Conservation (phyloP, 2,797 vertebrate genomes). For the Neopelma chrysocephalum region DNA sequence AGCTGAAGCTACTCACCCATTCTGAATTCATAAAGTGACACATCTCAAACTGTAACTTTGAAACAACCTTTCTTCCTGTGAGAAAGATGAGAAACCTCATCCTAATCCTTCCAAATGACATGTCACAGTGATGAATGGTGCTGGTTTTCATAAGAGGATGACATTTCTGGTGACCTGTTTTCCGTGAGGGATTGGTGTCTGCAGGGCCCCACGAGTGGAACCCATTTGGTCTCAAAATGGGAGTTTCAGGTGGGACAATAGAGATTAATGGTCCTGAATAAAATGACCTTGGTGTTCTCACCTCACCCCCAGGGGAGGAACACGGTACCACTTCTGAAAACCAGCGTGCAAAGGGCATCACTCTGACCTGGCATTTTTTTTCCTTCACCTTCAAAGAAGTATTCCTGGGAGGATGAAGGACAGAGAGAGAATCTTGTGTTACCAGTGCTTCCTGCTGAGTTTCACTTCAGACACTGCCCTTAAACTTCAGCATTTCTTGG, state of each 20-base stretch:
- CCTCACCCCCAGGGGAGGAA: not conserved
- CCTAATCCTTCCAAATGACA: not conserved
- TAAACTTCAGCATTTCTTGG: conserved; percentile 13
- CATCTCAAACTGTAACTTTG: not conserved
- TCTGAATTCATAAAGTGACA: not conserved
- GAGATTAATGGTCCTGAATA: not conserved
- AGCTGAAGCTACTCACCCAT: not conserved
- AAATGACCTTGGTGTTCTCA: not conserved
- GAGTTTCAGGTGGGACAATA: not conserved
- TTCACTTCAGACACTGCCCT: not conserved
- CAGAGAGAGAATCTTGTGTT: not conserved
- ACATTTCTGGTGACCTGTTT: not conserved
- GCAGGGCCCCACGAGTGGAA: accelerated
- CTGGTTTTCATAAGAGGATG: not conserved
- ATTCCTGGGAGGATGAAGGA: not conserved
- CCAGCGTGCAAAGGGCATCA: not conserved
- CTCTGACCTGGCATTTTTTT: not conserved
- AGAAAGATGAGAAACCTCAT: not conserved
- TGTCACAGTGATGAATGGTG: not conserved
- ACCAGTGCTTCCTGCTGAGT: not conserved
- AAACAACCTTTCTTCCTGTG: not conserved
- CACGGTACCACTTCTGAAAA: not conserved
- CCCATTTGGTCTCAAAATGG: not conserved
- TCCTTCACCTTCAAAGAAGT: not conserved
- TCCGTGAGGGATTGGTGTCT: not conserved